Evolutionary conservation across 2,888 invertebrate species (phyloP), one percentile per base, ranked within the genome.

Genomic region (Ptychoptera albimana): DNA sequence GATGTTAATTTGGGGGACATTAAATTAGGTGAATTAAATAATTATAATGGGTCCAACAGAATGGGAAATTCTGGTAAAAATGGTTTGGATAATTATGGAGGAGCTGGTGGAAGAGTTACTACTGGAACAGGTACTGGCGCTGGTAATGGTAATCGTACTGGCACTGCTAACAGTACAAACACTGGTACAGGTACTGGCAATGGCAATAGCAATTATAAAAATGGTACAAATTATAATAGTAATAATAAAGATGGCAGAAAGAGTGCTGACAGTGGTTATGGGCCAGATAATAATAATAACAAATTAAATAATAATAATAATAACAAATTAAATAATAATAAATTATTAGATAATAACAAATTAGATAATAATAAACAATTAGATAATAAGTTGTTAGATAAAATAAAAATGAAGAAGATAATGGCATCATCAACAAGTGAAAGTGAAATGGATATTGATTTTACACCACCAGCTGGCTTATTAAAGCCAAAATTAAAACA

Each of bases 401-500:
- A 23, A 23, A 23, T 23, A 5, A 23, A 23, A 23, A 5, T 23
- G 7, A 34, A 34, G 2, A 34, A 10, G 37, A 11, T 15, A 37
- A n/a, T 8, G 10, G 23, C 4, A 23, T 23, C 23, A 7, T 23
- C 23, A 23, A 23, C 23, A 14, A 62, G 58, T 15, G 77, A 78
- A 48, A 74, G 74, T 2, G 79, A 79, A 45, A 71, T 78, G 61
- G 79, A 80, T 53, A 77, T 80, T 36, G 79, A 79, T 47, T 79
- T 80, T 43, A 80, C 79, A 0, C 79, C 80, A 1, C 80, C 80
- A 0, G 79, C 77, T 37, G 80, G 77, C 1, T 68, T 79, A 35
- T 75, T 79, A 42, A 75, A 73, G 50, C 68, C 77, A 2, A 67
- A 73, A 45, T 66, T 73, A 9, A 64, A 68, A 42, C 60, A 65